A percentile compares a stretch with the other conserved stretches of the same genome.
Evolutionary conservation across 2,113 vertebrate genomes (phyloP).

Genomic region (Phycodurus eques): DNA sequence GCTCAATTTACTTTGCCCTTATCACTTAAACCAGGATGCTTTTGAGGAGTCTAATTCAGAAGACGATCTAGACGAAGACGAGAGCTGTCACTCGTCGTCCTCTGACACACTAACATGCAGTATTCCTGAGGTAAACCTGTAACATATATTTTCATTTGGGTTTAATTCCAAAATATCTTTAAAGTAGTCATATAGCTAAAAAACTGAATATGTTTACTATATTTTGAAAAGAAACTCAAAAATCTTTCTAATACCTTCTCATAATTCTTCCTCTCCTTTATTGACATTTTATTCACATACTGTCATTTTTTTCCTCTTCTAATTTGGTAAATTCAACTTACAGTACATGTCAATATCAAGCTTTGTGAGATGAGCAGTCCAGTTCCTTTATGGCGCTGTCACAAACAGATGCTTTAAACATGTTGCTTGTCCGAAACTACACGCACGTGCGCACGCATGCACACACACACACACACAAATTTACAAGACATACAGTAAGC

Average conservation of each 20-base stretch:
- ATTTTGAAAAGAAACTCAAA: conserved; percentile 23
- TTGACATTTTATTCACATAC: not conserved
- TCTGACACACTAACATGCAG: conserved; percentile 75
- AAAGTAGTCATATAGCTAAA: not conserved
- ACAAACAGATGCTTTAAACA: conserved; percentile 54
- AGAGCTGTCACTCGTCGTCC: conserved; percentile 68
- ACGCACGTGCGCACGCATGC: not conserved
- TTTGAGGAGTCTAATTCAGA: conserved; percentile 47
- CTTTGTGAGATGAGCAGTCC: conserved; percentile 3
- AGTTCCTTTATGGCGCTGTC: conserved; percentile 43
- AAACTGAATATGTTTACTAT: not conserved
- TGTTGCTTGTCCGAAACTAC: conserved; percentile 19
- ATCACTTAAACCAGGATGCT: conserved; percentile 55
- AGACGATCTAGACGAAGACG: conserved; percentile 62
- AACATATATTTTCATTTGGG: conserved; percentile 6
- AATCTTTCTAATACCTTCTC: not conserved
- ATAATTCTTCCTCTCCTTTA: not conserved
- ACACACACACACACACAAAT: not conserved
- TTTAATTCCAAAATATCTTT: conserved; percentile 21
- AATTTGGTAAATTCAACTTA: not conserved
- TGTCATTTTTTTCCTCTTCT: conserved; percentile 3
- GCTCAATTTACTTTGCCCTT: conserved; percentile 1
- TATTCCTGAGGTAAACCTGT: conserved; percentile 69
- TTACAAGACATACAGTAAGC: conserved; percentile 4
- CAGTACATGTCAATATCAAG: conserved; percentile 14